Conservation (phyloP, 1,140 invertebrate species). For the Sarcophaga peregrina region DNA sequence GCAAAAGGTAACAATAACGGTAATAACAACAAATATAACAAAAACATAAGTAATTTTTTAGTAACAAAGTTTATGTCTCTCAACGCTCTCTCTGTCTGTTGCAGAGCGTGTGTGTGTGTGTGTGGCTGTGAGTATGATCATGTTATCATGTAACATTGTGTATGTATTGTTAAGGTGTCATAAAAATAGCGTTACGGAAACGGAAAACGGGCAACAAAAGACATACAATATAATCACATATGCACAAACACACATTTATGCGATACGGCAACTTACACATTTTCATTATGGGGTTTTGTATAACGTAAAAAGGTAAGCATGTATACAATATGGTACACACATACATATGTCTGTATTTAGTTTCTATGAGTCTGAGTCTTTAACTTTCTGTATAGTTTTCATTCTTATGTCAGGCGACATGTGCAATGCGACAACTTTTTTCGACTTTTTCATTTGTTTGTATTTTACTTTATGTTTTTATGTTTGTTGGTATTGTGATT, state of each 20-base stretch:
- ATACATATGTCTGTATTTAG: not conserved
- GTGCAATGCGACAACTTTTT: slow-evolving; percentile 17
- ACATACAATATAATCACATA: not conserved
- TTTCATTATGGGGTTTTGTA: no score
- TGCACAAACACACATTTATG: no score
- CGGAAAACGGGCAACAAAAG: slow-evolving; percentile 21
- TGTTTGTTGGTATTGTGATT: no score
- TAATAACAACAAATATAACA: slow-evolving; percentile 3
- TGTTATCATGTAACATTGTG: no score
- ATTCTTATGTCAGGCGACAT: slow-evolving; percentile 1
- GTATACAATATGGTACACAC: not conserved
- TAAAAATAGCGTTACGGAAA: slow-evolving; percentile 24
- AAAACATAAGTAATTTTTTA: not conserved
- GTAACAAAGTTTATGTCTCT: slow-evolving; percentile 8
- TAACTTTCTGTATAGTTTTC: not conserved
- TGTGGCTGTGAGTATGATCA: no score
- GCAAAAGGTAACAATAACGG: no score
- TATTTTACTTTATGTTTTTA: not conserved
- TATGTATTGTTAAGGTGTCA: not conserved
- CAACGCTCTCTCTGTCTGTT: not conserved
- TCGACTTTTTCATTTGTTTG: not conserved
- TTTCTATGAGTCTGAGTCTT: not conserved
- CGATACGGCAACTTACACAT: no score
- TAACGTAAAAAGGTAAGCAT: no score
- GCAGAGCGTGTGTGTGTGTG: no score